These are phyloP conservation scores for Drosophila chauvacae DNA, from an alignment of 1,140 invertebrate genomes.

Conservation along the genomic window DNA sequence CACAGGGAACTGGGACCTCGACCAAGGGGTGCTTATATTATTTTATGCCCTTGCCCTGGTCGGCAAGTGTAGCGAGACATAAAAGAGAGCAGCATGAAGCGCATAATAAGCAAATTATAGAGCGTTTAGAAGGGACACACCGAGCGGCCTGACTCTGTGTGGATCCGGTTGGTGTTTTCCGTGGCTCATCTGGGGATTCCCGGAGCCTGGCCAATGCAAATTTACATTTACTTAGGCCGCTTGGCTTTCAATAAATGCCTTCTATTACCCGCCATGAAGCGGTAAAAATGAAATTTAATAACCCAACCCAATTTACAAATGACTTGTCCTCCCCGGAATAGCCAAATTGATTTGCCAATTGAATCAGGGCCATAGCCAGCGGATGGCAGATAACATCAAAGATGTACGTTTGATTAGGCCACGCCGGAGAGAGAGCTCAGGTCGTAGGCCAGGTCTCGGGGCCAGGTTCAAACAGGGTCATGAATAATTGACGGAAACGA, in stretches of 20 bases:
- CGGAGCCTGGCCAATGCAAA: conserved; percentile 52
- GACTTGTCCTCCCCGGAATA: conserved; percentile 44
- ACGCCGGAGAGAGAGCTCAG: neutral
- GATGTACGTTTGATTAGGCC: conserved; percentile 26
- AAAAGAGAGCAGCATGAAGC: conserved; percentile 72
- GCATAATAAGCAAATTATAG: conserved; percentile 82
- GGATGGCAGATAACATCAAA: conserved; percentile 39
- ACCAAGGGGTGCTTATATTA: conserved; percentile 55
- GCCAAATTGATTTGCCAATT: conserved; percentile 33
- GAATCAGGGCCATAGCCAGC: conserved; percentile 25
- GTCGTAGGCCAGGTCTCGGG: neutral
- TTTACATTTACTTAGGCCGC: conserved; percentile 71
- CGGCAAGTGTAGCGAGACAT: conserved; percentile 68
- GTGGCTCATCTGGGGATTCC: conserved; percentile 2
- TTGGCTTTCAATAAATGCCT: conserved; percentile 68
- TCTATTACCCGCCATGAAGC: conserved; percentile 64
- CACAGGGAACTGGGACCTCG: conserved; percentile 2
- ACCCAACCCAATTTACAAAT: conserved; percentile 67
- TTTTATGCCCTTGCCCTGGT: conserved; percentile 46
- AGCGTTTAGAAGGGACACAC: conserved; percentile 77
- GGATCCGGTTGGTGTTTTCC: conserved; percentile 8
- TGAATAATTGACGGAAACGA: conserved; percentile 17
- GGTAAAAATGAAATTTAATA: conserved; percentile 72
- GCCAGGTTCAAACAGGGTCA: neutral
- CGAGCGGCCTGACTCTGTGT: neutral